These are phyloP conservation scores for Pseudorectes ferrugineus DNA, from an alignment of 2,113 vertebrate species.

Conservation along the genomic window DNA sequence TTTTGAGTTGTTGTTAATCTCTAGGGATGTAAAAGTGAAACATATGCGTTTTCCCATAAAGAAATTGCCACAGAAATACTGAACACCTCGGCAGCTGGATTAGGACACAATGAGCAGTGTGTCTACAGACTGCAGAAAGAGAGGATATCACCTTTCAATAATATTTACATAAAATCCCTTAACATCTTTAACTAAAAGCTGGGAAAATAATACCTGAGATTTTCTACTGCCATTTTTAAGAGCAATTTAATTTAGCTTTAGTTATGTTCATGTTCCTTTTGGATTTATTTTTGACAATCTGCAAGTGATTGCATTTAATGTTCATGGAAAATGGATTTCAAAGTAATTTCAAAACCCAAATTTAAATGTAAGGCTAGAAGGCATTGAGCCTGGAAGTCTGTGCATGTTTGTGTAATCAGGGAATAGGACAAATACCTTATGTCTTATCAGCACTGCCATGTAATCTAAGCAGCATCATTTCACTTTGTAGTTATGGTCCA, in stretches of 20 bases:
- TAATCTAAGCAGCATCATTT: neutral
- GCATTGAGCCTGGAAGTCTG: neutral
- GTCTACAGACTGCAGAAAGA: neutral
- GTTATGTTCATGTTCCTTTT: neutral
- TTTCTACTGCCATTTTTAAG: neutral
- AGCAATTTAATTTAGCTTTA: neutral
- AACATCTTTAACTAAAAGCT: neutral
- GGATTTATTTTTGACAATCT: neutral
- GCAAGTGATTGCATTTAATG: neutral
- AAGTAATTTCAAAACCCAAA: neutral
- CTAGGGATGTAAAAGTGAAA: neutral
- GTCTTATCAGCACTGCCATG: neutral
- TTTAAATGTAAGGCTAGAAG: neutral
- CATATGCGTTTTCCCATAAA: neutral
- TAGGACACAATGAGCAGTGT: neutral
- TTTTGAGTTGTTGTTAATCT: neutral
- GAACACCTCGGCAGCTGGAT: neutral
- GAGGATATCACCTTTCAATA: neutral
- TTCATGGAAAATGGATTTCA: slow-evolving; percentile 1
- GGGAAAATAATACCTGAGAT: neutral
- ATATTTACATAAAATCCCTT: slow-evolving; percentile 25
- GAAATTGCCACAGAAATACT: neutral
- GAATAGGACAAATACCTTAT: neutral
- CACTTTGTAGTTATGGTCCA: neutral
- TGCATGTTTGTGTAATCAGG: neutral